These are phyloP conservation scores for Entelurus aequoreus DNA, from an alignment of 2,113 vertebrate species.

Conservation along the genomic window DNA sequence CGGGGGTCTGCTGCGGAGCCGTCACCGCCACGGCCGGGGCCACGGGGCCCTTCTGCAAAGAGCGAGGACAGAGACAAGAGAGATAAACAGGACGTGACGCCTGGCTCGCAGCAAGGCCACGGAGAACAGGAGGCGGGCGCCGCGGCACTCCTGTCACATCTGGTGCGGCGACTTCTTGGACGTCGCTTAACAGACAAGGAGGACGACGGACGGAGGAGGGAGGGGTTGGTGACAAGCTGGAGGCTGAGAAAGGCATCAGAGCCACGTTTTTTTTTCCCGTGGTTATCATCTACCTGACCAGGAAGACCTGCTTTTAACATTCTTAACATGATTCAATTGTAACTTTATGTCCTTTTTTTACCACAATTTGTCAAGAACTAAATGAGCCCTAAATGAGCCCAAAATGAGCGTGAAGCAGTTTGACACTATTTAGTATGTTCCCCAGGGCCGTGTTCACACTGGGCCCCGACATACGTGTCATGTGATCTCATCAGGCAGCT, in stretches of 20 bases:
- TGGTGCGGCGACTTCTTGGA: slow-evolving; percentile 60
- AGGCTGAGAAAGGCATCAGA: slow-evolving; percentile 23
- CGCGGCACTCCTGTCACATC: slow-evolving; percentile 66
- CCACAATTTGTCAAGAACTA: neutral
- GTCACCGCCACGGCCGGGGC: slow-evolving; percentile 65
- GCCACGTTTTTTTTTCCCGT: slow-evolving; percentile 9
- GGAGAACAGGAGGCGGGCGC: slow-evolving; percentile 65
- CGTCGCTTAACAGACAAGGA: slow-evolving; percentile 57
- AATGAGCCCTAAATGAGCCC: slow-evolving; percentile 38
- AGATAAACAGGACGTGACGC: slow-evolving; percentile 75
- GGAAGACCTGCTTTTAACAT: slow-evolving; percentile 10
- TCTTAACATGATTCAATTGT: neutral
- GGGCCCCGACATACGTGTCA: slow-evolving; percentile 34
- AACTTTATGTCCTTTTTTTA: no score
- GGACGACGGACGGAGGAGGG: slow-evolving; percentile 13
- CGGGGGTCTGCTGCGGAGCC: slow-evolving; percentile 67
- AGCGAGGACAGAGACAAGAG: slow-evolving; percentile 63
- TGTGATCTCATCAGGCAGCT: slow-evolving; percentile 32
- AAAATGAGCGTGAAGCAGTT: slow-evolving; percentile 36
- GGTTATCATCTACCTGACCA: slow-evolving; percentile 23
- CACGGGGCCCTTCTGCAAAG: slow-evolving; percentile 69
- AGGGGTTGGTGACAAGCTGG: slow-evolving; percentile 31
- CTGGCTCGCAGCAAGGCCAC: slow-evolving; percentile 71
- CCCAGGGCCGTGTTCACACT: slow-evolving; percentile 44
- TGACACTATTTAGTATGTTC: slow-evolving; percentile 28